Percentiles rank a stretch among this genome's conserved stretches.
These are phyloP conservation scores for Cardiocondyla obscurior DNA, from an alignment of 1,140 invertebrate species.

Conservation along the genomic window DNA sequence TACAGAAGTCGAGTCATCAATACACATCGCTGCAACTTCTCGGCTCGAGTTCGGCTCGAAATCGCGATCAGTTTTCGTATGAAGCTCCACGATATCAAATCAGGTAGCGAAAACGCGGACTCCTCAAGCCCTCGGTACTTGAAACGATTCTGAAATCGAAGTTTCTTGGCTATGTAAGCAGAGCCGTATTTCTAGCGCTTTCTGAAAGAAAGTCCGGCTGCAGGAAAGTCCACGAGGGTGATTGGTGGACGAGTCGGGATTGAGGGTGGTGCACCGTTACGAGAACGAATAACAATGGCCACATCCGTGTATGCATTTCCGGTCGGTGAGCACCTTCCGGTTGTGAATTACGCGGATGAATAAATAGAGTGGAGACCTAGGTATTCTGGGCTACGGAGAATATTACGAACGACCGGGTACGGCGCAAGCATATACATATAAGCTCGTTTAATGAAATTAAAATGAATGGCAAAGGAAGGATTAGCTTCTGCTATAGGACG, in stretches of 20 bases:
- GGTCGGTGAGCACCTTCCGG: conserved; percentile 82
- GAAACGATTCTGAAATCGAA: conserved; percentile 43
- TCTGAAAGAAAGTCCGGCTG: conserved; percentile 59
- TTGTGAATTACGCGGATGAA: conserved; percentile 83
- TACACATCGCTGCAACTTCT: neutral
- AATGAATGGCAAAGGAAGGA: conserved; percentile 80
- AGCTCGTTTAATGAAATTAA: conserved; percentile 81
- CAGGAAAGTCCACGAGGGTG: conserved; percentile 51
- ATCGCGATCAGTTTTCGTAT: conserved; percentile 25
- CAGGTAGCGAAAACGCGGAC: conserved; percentile 10
- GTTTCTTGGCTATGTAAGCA: conserved; percentile 6
- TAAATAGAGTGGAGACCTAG: conserved; percentile 78
- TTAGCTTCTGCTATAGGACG: conserved; percentile 67
- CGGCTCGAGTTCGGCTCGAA: neutral
- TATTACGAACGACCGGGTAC: conserved; percentile 64
- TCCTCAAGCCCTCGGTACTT: neutral
- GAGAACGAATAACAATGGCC: conserved; percentile 72
- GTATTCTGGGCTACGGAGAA: conserved; percentile 64
- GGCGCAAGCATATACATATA: conserved; percentile 64
- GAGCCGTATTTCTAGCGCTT: conserved; percentile 44
- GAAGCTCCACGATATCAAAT: conserved; percentile 16
- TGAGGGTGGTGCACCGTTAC: conserved; percentile 53
- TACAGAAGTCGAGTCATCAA: neutral
- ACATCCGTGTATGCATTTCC: conserved; percentile 80
- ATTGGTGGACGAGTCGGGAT: conserved; percentile 63